Conservation (phyloP, 2,888 invertebrate species). For the Neoitamus cyanurus region DNA sequence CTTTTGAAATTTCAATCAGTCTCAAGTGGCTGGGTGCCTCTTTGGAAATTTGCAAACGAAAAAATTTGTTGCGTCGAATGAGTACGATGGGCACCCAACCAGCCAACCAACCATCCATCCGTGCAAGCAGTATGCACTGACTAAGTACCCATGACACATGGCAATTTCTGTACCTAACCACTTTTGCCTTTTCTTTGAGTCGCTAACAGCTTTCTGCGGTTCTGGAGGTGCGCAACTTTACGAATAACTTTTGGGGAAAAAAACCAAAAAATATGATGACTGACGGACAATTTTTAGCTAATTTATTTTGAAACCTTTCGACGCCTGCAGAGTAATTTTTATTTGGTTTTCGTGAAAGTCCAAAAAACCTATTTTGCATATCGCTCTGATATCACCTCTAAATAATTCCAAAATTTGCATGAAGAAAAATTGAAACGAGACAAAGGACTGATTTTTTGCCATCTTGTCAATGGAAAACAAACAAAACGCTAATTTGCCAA, state of each 20-base stretch:
- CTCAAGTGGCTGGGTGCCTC: neutral
- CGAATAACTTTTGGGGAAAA: neutral
- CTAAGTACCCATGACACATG: neutral
- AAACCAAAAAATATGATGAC: neutral
- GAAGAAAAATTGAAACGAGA: neutral
- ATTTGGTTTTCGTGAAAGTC: neutral
- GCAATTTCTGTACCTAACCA: neutral
- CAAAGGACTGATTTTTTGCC: neutral
- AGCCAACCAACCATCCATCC: neutral
- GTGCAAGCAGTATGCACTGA: too few relatives aligned
- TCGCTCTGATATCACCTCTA: neutral
- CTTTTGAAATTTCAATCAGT: slow-evolving; percentile 5
- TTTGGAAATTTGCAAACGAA: neutral
- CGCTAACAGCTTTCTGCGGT: neutral
- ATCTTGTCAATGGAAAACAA: neutral
- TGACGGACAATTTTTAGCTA: neutral
- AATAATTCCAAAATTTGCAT: neutral
- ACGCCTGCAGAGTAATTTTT: neutral
- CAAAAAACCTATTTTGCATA: neutral
- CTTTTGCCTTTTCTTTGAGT: neutral
- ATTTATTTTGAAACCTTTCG: neutral
- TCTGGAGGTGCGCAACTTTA: neutral
- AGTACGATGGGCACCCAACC: neutral
- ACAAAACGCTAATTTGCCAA: neutral
- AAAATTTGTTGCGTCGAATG: neutral